phyloP scores from a whole-genome alignment of 2,113 vertebrate species.

The Boulengeromyrus knoepffleri region DNA sequence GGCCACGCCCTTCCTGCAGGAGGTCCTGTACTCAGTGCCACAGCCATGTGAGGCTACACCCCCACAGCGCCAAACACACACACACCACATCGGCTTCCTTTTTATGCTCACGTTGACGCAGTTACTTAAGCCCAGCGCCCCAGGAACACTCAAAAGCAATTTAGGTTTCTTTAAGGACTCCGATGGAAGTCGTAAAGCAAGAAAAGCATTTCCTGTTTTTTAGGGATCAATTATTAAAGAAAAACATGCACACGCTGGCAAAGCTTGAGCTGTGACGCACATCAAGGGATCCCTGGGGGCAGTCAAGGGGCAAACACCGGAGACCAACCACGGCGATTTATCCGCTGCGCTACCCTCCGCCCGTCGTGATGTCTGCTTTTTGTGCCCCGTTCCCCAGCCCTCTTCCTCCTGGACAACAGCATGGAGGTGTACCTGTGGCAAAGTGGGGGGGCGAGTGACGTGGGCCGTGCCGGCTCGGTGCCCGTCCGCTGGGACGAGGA shows the following conservation, averaged over 20 bases:
- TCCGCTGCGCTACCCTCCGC: neutral
- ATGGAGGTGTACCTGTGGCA: slow-evolving; percentile 72
- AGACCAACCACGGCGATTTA: neutral
- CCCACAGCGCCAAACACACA: neutral
- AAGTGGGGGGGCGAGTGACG: slow-evolving; percentile 38
- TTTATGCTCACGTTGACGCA: neutral
- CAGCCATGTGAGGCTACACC: slow-evolving; percentile 53
- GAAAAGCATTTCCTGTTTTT: neutral
- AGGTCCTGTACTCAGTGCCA: slow-evolving; percentile 50
- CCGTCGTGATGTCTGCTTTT: neutral
- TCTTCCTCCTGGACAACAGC: slow-evolving; percentile 65
- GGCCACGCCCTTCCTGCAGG: slow-evolving; percentile 65
- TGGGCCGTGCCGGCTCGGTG: slow-evolving; percentile 29
- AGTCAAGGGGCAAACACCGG: neutral
- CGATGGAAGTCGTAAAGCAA: neutral
- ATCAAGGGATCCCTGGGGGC: neutral
- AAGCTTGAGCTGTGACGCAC: neutral
- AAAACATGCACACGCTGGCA: neutral
- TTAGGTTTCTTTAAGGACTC: neutral
- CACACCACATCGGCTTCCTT: neutral
- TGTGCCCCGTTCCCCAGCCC: slow-evolving; percentile 40
- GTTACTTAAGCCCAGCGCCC: neutral
- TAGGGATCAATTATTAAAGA: neutral
- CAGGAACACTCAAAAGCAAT: neutral
- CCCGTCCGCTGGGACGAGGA: slow-evolving; percentile 50